Percentiles rank a stretch among this genome's conserved stretches.
Evolutionary conservation across 2,888 invertebrate species (phyloP).

Genomic region (Leptinotarsa peninsularis): DNA sequence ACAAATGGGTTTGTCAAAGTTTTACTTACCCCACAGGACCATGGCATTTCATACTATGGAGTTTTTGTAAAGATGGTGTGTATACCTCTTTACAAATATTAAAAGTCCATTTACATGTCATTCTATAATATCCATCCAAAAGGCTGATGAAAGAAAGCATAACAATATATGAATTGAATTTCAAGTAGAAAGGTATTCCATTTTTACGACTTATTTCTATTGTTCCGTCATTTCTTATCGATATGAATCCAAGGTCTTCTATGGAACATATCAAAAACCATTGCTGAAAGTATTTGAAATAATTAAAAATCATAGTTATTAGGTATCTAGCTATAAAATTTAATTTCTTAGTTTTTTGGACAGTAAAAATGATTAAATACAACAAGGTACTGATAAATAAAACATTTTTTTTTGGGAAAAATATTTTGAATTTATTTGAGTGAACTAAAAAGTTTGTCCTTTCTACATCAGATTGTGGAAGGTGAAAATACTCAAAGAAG

Average conservation of each 20-base stretch:
- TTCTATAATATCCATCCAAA: slow-evolving; percentile 88
- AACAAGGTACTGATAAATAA: too few species aligned
- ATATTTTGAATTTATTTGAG: too few species aligned
- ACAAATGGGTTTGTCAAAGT: neutral
- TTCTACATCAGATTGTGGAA: too few species aligned
- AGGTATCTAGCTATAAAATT: too few species aligned
- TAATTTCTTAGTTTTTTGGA: too few species aligned
- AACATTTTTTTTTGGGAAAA: too few species aligned
- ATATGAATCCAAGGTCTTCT: slow-evolving; percentile 86
- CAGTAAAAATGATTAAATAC: too few species aligned
- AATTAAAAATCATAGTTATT: neutral
- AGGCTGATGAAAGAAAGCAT: slow-evolving; percentile 85
- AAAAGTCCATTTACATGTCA: slow-evolving; percentile 90
- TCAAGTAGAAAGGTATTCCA: slow-evolving; percentile 82
- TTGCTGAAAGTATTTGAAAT: slow-evolving; percentile 64
- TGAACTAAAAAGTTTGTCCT: too few species aligned
- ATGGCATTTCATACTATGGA: slow-evolving; percentile 84
- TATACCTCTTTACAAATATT: slow-evolving; percentile 86
- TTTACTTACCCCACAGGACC: slow-evolving; percentile 86
- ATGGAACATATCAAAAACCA: slow-evolving; percentile 82
- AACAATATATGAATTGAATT: slow-evolving; percentile 75
- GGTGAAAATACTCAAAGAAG: too few species aligned
- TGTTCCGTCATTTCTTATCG: slow-evolving; percentile 77
- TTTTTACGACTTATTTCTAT: slow-evolving; percentile 82
- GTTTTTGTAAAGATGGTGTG: slow-evolving; percentile 81